These are phyloP conservation scores for Mareca penelope DNA, from an alignment of 2,797 vertebrate genomes.

Conservation along the genomic window DNA sequence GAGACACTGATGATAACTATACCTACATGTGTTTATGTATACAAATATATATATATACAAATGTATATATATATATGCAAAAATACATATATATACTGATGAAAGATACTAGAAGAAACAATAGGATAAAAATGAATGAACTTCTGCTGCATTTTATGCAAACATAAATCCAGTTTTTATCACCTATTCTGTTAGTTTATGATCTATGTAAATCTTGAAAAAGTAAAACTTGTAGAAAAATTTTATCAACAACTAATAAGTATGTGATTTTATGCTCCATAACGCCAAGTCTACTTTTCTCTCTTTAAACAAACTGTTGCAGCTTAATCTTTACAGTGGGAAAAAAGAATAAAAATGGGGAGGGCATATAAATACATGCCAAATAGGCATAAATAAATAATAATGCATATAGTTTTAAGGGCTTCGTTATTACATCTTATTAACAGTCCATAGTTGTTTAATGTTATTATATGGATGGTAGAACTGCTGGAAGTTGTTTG, in stretches of 20 bases:
- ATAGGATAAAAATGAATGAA: background rate
- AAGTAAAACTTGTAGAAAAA: background rate
- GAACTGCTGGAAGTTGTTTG: background rate
- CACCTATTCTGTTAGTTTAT: background rate
- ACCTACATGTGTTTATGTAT: background rate
- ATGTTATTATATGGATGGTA: background rate
- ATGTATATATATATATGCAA: fast-evolving
- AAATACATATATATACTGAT: background rate
- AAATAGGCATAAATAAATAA: background rate
- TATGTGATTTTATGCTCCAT: background rate
- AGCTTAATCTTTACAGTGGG: background rate
- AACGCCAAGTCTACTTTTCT: background rate
- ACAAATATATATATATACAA: background rate
- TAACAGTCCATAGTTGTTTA: background rate
- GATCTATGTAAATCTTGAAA: background rate
- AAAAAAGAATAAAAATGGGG: background rate
- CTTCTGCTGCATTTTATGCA: background rate
- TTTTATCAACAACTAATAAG: background rate
- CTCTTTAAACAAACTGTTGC: background rate
- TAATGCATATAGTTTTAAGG: background rate
- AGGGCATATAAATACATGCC: background rate
- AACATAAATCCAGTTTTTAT: background rate
- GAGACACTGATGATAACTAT: background rate
- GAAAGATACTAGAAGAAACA: background rate
- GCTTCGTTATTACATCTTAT: background rate